Conservation (phyloP, 2,797 vertebrate species). For the Mastacembelus armatus region DNA sequence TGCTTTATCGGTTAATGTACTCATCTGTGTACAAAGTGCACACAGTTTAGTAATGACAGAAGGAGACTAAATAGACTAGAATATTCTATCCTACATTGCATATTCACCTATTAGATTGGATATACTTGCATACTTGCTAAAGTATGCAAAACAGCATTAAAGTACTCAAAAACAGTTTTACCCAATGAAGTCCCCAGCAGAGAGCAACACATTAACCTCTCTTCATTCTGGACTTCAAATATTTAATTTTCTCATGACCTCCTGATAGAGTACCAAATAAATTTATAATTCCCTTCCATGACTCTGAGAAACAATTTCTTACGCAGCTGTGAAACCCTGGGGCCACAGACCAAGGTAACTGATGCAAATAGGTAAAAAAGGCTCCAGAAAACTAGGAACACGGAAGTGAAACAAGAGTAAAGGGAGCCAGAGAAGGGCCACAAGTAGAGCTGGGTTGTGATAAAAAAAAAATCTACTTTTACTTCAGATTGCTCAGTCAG, state of each 20-base stretch:
- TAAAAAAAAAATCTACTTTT: no score
- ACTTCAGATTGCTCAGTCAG: slow-evolving; percentile 72
- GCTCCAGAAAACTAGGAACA: slow-evolving; percentile 29
- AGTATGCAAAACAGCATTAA: no score
- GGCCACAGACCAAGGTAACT: slow-evolving; percentile 22
- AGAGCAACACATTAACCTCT: no score
- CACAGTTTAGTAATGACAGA: slow-evolving; percentile 22
- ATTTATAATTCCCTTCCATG: no score
- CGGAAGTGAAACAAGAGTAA: slow-evolving; percentile 19
- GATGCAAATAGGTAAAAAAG: slow-evolving; percentile 53
- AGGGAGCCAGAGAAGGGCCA: no score
- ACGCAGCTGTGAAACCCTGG: slow-evolving; percentile 20
- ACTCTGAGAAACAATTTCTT: slow-evolving; percentile 37
- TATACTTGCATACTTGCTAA: no score
- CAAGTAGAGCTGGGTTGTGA: slow-evolving; percentile 24
- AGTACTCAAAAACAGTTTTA: no score
- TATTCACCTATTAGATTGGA: not conserved
- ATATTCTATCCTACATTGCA: not conserved
- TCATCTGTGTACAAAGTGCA: slow-evolving; percentile 84
- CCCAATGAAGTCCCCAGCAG: no score
- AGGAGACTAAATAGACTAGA: no score
- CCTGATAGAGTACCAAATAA: no score
- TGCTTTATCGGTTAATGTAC: slow-evolving; percentile 90
- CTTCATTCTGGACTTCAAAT: no score
- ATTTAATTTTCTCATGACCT: no score